These are phyloP conservation scores for Wiebesia pumilae DNA, from an alignment of 1,140 invertebrate genomes.

Conservation along the genomic window DNA sequence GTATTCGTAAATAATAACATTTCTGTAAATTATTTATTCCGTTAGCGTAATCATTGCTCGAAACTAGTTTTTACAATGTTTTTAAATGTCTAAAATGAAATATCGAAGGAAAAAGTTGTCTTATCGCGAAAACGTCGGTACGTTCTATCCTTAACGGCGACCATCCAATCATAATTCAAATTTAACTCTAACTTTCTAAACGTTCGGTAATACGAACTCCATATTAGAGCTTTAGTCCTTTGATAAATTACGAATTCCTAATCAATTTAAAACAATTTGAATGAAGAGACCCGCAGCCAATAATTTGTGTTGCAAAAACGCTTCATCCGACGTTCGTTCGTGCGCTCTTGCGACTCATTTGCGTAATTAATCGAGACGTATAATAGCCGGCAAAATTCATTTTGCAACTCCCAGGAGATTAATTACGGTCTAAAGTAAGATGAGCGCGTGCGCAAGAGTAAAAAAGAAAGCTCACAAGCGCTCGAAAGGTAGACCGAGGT, in stretches of 20 bases:
- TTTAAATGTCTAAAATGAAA: not conserved
- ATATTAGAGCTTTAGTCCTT: conserved; percentile 49
- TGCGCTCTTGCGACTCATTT: conserved; percentile 36
- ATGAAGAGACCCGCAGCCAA: not conserved
- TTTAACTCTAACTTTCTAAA: conserved; percentile 4
- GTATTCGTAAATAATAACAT: not conserved
- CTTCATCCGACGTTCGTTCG: not conserved
- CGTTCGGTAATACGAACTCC: conserved; percentile 6
- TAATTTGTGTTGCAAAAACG: conserved; percentile 31
- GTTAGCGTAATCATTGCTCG: not conserved
- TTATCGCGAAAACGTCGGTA: not conserved
- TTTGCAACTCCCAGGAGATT: conserved; percentile 42
- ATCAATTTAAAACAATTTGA: conserved; percentile 48
- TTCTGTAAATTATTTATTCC: not conserved
- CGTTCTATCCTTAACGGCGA: not conserved
- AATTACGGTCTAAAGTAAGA: conserved; percentile 33
- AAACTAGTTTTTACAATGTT: not conserved
- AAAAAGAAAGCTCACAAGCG: not conserved
- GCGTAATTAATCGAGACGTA: conserved; percentile 49
- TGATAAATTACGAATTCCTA: conserved; percentile 41
- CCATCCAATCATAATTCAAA: conserved; percentile 3
- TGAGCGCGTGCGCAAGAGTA: not conserved
- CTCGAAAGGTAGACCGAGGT: not conserved
- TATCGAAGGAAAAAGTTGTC: not conserved
- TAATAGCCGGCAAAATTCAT: conserved; percentile 45